Evolutionary conservation across 2,888 invertebrate species (phyloP).

Genomic region (Piscicola geometra): DNA sequence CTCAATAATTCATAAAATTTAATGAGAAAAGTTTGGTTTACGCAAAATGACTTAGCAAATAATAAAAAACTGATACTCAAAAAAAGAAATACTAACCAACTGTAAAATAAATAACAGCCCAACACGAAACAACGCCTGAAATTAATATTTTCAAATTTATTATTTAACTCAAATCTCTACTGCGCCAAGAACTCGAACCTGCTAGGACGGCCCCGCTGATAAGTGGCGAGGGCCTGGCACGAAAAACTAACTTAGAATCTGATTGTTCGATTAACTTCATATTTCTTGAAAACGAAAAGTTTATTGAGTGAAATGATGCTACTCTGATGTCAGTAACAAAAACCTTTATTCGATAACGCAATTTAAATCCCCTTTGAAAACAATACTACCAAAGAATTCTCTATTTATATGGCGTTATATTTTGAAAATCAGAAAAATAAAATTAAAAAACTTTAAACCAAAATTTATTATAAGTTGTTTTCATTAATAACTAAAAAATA

Average conservation of each 20-base stretch:
- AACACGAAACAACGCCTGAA: conserved; percentile 9
- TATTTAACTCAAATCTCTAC: not conserved
- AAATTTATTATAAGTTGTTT: too few relatives aligned
- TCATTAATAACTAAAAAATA: not conserved
- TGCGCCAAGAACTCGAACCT: not conserved
- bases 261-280: not conserved
- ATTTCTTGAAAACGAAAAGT: not conserved
- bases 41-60: conserved; percentile 3
- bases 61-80: too few relatives aligned
- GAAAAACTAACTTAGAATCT: not conserved
- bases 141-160: not conserved
- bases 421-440: too few relatives aligned
- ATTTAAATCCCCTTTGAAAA: conserved; percentile 6
- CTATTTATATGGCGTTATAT: too few relatives aligned
- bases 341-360: not conserved
- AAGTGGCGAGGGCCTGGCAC: not conserved
- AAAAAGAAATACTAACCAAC: not conserved
- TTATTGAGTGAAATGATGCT: not conserved
- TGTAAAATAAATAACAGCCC: not conserved
- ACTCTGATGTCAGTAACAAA: not conserved
- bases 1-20: too few relatives aligned
- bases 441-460: too few relatives aligned
- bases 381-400: conserved; percentile 1
- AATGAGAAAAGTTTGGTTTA: too few relatives aligned
- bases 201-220: conserved; percentile 8